Conservation (phyloP, 2,888 invertebrate genomes). For the Stomorhina lunata region DNA sequence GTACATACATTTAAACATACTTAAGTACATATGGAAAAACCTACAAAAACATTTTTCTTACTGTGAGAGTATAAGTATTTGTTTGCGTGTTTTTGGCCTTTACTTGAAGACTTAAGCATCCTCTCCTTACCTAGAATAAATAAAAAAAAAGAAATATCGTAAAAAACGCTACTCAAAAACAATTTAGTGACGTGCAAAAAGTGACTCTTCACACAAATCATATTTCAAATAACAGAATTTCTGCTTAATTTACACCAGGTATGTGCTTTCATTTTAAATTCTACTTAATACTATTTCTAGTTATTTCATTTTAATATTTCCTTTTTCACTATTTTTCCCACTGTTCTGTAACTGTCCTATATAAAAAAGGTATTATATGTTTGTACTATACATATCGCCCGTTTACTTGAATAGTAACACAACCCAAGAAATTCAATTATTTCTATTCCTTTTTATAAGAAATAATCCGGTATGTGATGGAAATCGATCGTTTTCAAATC, state of each 20-base stretch:
- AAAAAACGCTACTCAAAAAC: slow-evolving; percentile 4
- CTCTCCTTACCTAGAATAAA: slow-evolving; percentile 10
- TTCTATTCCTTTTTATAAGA: too few species aligned
- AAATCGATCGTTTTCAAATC: too few species aligned
- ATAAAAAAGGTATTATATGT: background rate
- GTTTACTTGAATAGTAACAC: too few species aligned
- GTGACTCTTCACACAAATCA: slow-evolving; percentile 41
- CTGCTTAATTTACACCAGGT: slow-evolving; percentile 43
- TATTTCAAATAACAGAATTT: slow-evolving; percentile 34
- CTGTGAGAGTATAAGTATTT: background rate
- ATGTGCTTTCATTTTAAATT: slow-evolving; percentile 14
- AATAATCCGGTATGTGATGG: too few species aligned
- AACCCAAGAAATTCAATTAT: too few species aligned
- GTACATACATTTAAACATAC: background rate
- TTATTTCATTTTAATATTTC: background rate
- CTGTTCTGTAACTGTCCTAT: slow-evolving; percentile 30
- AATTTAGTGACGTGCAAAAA: slow-evolving; percentile 51
- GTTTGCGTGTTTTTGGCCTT: background rate
- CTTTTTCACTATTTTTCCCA: slow-evolving; percentile 4
- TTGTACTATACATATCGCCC: background rate
- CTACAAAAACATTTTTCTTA: background rate
- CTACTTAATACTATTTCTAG: background rate
- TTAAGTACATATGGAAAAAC: background rate
- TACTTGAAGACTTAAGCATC: slow-evolving; percentile 36
- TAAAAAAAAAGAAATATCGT: background rate